phyloP scores from a whole-genome alignment of 2,888 invertebrate species.

The Hololepta plana region DNA sequence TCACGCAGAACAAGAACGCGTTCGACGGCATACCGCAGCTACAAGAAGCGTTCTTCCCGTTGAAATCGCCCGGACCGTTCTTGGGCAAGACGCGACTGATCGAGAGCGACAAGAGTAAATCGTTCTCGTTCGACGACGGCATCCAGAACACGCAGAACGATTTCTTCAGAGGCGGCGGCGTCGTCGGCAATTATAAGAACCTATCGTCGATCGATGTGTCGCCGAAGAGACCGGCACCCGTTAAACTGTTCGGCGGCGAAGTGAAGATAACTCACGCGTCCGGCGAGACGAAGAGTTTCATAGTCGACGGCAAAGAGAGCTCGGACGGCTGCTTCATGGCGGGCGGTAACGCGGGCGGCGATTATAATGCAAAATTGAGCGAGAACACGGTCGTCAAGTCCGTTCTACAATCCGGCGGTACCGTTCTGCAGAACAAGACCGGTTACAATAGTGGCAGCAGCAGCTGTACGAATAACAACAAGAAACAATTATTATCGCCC shows the following conservation, averaged over 20 bases:
- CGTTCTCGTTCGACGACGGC: conserved; percentile 25
- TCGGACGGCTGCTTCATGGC: too few relatives aligned
- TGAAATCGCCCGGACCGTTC: conserved; percentile 68
- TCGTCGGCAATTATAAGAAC: conserved; percentile 5
- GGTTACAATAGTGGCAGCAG: conserved; percentile 17
- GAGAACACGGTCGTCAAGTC: conserved; percentile 56
- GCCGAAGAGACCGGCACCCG: conserved; percentile 48
- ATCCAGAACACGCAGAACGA: conserved; percentile 10
- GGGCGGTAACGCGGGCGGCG: conserved; percentile 12
- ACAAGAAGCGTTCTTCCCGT: conserved; percentile 30
- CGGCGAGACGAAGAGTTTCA: conserved; percentile 42
- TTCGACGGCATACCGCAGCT: conserved; percentile 26
- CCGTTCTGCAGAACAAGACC: conserved; percentile 30
- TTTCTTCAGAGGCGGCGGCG: conserved; percentile 6
- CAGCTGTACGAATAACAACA: too few relatives aligned
- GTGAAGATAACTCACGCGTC: conserved; percentile 54
- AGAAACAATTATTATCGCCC: too few relatives aligned
- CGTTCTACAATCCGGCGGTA: conserved; percentile 67
- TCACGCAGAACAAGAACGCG: conserved; percentile 27
- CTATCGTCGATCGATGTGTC: conserved; percentile 15
- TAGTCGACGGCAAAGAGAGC: conserved; percentile 19
- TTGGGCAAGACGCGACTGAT: conserved; percentile 67
- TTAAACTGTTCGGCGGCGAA: conserved; percentile 62
- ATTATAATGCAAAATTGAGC: conserved; percentile 21
- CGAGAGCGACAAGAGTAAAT: conserved; percentile 32